A percentile compares a stretch with the other conserved stretches of the same genome.
These are phyloP conservation scores for Orthonyx spaldingii DNA, from an alignment of 2,113 vertebrate genomes.

Conservation along the genomic window DNA sequence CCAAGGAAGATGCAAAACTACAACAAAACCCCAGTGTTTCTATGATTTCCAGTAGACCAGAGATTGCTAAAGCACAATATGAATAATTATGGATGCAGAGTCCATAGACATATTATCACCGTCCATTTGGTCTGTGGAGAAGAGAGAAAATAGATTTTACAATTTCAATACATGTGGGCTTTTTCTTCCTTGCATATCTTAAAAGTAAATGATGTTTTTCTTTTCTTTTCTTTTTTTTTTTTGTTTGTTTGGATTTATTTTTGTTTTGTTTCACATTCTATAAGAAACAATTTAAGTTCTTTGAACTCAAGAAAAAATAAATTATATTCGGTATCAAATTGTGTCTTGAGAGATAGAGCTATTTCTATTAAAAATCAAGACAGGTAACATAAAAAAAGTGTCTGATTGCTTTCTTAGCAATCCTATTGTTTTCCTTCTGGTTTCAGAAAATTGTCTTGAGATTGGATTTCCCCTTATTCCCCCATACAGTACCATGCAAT, in stretches of 20 bases:
- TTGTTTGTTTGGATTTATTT: background rate
- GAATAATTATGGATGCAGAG: background rate
- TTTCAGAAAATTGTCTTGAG: conserved; percentile 62
- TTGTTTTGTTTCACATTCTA: background rate
- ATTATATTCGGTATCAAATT: conserved; percentile 43
- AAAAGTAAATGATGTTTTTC: background rate
- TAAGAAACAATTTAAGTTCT: background rate
- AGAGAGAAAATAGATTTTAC: background rate
- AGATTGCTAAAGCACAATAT: background rate
- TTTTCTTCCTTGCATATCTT: background rate
- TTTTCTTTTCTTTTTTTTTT: background rate
- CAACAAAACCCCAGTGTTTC: background rate
- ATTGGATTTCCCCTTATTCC: conserved; percentile 49
- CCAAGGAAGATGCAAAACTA: background rate
- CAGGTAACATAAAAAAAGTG: conserved; percentile 28
- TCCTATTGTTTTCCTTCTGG: conserved; percentile 55
- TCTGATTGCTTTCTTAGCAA: conserved; percentile 59
- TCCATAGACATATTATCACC: background rate
- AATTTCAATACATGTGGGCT: background rate
- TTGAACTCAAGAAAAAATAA: conserved; percentile 12
- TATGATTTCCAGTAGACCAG: background rate
- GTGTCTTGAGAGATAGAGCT: conserved; percentile 41
- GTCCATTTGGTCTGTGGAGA: background rate
- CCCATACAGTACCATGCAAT: conserved; percentile 10
- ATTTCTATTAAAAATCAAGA: conserved; percentile 67